Evolutionary conservation across 2,888 invertebrate genomes (phyloP), one percentile per base, ranked within the genome.

Genomic region (Limenitis camilla): DNA sequence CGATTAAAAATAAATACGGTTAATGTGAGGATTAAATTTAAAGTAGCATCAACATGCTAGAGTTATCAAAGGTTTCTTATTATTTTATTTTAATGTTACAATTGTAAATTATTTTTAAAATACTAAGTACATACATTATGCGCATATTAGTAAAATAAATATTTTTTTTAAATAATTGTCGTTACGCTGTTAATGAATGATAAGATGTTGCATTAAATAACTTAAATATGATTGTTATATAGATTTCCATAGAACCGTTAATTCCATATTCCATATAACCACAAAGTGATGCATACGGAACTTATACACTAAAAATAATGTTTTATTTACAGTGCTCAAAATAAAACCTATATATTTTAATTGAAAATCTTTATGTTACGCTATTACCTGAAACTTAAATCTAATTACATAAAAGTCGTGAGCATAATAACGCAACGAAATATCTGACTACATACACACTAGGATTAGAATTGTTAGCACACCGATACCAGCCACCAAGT

Each of bases 401-500:
- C 63, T 67, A 69, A 65, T 59, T 64, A 62, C 71, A 66, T 71
- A 76, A 78, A 76, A 76, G 63, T 75, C 72, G 68, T 65, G 69
- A 79, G 79, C 81, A 69, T 68, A 78, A 80, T 62, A 68, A 71
- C 69, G 81, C 80, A 86, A 83, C 75, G 71, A 67, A 83, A 81
- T 68, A 65, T 64, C 73, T 61, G 70, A 77, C 74, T 76, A 80
- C 67, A 69, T 64, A 61, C 62, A 56, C 66, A 66, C 61, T 69
- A 62, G 61, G 78, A 85, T 87, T 87, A 87, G 84, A 82, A 77
- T 65, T 83, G 85, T 87, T 86, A 87, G 83, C 84, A 86, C 85
- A 76, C 78, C 79, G 79, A 68, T 72, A 72, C 84, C 84, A 81
- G 81, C 80, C 78, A 80, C 69, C 74, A 67, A 78, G 71, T 74